phyloP scores from a whole-genome alignment of 2,888 invertebrate species.

The Pollenia griseotomentosa region DNA sequence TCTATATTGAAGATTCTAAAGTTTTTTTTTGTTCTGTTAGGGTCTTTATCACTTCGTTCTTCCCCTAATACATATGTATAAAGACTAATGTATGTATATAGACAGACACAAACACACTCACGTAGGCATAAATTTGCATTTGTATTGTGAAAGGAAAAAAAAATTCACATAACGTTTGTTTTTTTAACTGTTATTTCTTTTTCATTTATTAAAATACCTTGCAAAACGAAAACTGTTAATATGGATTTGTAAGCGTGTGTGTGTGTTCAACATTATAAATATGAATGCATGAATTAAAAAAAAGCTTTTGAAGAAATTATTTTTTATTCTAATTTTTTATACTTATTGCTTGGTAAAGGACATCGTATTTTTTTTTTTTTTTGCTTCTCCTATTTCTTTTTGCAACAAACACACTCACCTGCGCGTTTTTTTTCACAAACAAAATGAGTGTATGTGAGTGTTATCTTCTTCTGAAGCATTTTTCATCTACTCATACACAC shows the following conservation, averaged over 20 bases:
- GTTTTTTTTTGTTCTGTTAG: too few species aligned
- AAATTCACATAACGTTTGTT: conserved; percentile 57
- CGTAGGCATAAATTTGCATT: conserved; percentile 58
- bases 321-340: conserved; percentile 71
- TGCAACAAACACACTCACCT: conserved; percentile 6
- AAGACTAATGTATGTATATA: background rate
- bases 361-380: conserved; percentile 61
- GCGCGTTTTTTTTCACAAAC: background rate
- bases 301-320: conserved; percentile 69
- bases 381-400: conserved; percentile 45
- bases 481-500: conserved; percentile 63
- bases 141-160: conserved; percentile 41
- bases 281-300: conserved; percentile 64
- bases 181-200: conserved; percentile 59
- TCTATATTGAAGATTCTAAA: too few species aligned
- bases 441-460: conserved; percentile 18
- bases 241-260: conserved; percentile 32
- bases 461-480: conserved; percentile 48
- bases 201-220: conserved; percentile 64
- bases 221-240: conserved; percentile 65
- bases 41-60: background rate
- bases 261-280: conserved; percentile 39
- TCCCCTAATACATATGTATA: conserved; percentile 3
- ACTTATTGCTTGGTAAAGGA: conserved; percentile 71
- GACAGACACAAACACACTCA: background rate